These are phyloP conservation scores for Trichacis sp. DNA, from an alignment of 2,888 invertebrate genomes.

Conservation along the genomic window DNA sequence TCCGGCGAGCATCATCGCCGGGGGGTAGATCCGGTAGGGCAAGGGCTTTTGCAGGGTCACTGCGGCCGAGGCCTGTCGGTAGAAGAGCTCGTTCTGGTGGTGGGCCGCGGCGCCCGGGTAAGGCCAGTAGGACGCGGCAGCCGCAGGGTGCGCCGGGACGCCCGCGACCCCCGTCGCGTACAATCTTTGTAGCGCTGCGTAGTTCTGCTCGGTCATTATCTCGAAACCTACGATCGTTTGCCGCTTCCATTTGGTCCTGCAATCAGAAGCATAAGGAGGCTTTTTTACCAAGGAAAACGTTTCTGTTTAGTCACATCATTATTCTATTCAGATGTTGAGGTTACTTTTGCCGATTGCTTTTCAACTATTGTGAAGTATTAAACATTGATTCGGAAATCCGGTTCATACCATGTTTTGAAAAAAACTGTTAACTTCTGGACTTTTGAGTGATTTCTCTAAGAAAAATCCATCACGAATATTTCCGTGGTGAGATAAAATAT, in stretches of 20 bases:
- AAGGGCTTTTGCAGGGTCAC: slow-evolving; percentile 87
- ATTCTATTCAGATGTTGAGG: too few relatives aligned
- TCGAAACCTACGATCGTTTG: slow-evolving; percentile 98
- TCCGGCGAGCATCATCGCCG: slow-evolving; percentile 76
- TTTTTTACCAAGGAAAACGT: too few relatives aligned
- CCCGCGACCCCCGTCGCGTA: slow-evolving; percentile 76
- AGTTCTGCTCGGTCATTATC: slow-evolving; percentile 96
- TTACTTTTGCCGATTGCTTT: too few relatives aligned
- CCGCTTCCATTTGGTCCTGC: slow-evolving; percentile 98
- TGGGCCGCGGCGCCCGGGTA: slow-evolving; percentile 69
- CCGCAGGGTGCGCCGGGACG: slow-evolving; percentile 59
- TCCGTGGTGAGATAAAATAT: too few relatives aligned
- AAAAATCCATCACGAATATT: too few relatives aligned
- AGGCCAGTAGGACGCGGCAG: slow-evolving; percentile 65
- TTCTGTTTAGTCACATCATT: too few relatives aligned
- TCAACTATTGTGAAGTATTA: too few relatives aligned
- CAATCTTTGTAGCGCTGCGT: slow-evolving; percentile 96
- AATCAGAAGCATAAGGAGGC: too few relatives aligned
- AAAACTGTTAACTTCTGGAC: too few relatives aligned
- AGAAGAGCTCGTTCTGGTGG: slow-evolving; percentile 81
- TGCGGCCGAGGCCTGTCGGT: slow-evolving; percentile 83
- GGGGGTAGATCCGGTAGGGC: slow-evolving; percentile 75
- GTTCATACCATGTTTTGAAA: too few relatives aligned
- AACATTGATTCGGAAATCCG: too few relatives aligned
- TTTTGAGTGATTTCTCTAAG: too few relatives aligned